Conservation (phyloP, 2,113 vertebrate species). For the Haemorhous mexicanus region DNA sequence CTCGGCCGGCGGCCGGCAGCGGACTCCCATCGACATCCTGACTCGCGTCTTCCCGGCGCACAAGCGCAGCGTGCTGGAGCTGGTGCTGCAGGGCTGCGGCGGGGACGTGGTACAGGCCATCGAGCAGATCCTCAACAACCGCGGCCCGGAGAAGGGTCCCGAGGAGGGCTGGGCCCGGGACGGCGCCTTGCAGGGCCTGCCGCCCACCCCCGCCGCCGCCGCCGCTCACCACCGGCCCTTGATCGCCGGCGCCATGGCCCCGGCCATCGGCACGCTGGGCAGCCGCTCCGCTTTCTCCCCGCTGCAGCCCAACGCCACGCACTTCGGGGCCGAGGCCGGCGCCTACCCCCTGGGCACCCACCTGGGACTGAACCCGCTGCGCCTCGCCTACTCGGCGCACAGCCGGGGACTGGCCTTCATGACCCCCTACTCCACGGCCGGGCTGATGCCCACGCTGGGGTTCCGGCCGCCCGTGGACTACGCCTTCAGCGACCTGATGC, state of each 20-base stretch:
- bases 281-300: constrained; percentile 98
- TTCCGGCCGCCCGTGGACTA: constrained; percentile 99
- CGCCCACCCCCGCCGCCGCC: constrained; percentile 70
- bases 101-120: constrained; percentile 99
- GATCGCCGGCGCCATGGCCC: constrained; percentile 90
- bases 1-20: constrained; percentile 77
- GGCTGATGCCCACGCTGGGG: constrained; percentile 93
- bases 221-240: constrained; percentile 84
- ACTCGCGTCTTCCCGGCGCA: constrained; percentile 96
- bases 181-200: constrained; percentile 75
- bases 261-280: constrained; percentile 82
- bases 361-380: constrained; percentile 93
- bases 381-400: constrained; percentile 95
- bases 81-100: constrained; percentile 95
- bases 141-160: constrained; percentile 70
- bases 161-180: constrained; percentile 88
- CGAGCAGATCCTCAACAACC: constrained; percentile 98
- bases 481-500: constrained; percentile 96
- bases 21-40: constrained; percentile 97
- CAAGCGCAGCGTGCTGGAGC: constrained; percentile 93
- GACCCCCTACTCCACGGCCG: constrained; percentile 95
- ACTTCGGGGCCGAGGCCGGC: constrained; percentile 87
- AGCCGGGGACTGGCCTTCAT: constrained; percentile 98
- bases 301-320: constrained; percentile 90
- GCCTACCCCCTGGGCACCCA: constrained; percentile 89